Evolutionary conservation across 2,797 vertebrate species (phyloP), one percentile per base, ranked within the genome.

Genomic region (Orestias chungarensis): DNA sequence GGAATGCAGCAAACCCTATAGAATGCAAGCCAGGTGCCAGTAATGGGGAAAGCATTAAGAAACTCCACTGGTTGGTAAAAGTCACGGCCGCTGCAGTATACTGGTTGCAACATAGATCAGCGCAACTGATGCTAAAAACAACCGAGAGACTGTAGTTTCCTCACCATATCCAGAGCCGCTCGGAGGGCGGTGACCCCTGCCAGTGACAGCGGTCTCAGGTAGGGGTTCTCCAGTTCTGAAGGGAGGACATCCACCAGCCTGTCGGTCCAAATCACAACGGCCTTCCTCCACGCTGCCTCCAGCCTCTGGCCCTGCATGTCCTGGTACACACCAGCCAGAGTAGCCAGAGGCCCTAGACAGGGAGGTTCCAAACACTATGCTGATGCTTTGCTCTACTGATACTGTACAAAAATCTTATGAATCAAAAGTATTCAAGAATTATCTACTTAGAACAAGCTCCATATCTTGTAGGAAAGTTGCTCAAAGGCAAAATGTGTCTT

Each of bases 311-410:
- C 93, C 0, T 87, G 96, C 68, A 95, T 94, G 42, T 97, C 96
- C 0, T 96, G 94, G 85, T 96, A 97, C 35, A 95, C 94, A 0
- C 93, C 96, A 47, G 96, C 95, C 78, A 96, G 80, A 0, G 94
- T 96, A 59, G 92, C 91, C 81, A 96, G 75, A 0, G 96, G 96
- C 73, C 93, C 96, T 97, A 88, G 7, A 4, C 70, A 52, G 1
- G 11, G 49, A 42, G 59, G n/a, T n/a, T 15, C 57, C 23, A n/a
- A 25, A 55, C 38, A 42, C 49, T 25, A 25, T 1, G 6, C 35
- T 64, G n/a, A 25, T 1, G 38, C n/a, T 40, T 42, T 42, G 4
- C 14, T 15, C 18, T 15, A n/a, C n/a, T n/a, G n/a, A n/a, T n/a
- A n/a, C n/a, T n/a, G n/a, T n/a, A n/a, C n/a, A n/a, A n/a, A n/a